A percentile compares a stretch with the other conserved stretches of the same genome.
Conservation (phyloP, 2,888 invertebrate genomes). For the Tetragnatha montana region DNA sequence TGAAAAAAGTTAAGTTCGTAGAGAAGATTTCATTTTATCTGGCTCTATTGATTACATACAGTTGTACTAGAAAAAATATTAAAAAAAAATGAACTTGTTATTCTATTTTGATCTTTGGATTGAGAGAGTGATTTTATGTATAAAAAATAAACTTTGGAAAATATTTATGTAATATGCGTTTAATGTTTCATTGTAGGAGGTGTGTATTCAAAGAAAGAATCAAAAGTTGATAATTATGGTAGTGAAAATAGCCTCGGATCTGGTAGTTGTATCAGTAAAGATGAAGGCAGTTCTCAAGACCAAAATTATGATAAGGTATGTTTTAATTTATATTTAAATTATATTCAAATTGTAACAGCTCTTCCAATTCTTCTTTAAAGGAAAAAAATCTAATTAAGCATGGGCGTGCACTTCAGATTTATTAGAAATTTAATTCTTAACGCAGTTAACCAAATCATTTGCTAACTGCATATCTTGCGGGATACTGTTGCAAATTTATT, state of each 20-base stretch:
- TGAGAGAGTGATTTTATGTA: no score
- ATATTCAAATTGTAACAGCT: no score
- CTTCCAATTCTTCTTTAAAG: neutral
- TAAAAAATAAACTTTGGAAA: no score
- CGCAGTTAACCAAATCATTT: neutral
- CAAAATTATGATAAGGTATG: slow-evolving; percentile 64
- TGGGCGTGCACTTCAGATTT: neutral
- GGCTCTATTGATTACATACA: neutral
- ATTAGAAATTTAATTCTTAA: neutral
- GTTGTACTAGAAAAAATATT: neutral
- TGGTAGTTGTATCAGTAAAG: slow-evolving; percentile 41
- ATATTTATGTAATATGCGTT: no score
- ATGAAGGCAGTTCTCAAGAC: slow-evolving; percentile 46
- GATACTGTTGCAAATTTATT: no score
- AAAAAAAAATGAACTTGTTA: no score
- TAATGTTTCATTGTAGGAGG: slow-evolving; percentile 8
- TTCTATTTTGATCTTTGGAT: no score
- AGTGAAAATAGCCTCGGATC: slow-evolving; percentile 40
- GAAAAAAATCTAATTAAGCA: neutral
- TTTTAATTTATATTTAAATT: neutral
- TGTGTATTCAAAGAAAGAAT: slow-evolving; percentile 12
- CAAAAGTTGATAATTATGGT: slow-evolving; percentile 17
- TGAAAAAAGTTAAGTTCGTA: neutral
- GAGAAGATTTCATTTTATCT: no score
- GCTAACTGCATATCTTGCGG: neutral